Evolutionary conservation across 1,140 invertebrate genomes (phyloP).

Genomic region (Drosophila nebulosa): DNA sequence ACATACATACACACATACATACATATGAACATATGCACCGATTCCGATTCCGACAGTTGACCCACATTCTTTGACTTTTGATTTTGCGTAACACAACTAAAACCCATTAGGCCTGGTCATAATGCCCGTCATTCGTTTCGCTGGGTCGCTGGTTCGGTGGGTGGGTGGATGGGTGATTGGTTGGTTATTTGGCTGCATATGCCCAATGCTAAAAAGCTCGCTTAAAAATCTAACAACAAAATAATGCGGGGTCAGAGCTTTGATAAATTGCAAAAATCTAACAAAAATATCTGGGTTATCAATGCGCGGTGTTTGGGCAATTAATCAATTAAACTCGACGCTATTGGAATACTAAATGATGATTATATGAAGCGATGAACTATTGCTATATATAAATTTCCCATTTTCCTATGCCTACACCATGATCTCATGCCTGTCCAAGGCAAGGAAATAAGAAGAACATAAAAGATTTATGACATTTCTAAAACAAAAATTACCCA

Average conservation of each 20-base stretch:
- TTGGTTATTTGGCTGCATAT: slow-evolving; percentile 25
- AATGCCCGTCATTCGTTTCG: slow-evolving; percentile 50
- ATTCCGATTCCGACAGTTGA: slow-evolving; percentile 33
- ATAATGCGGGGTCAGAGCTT: slow-evolving; percentile 23
- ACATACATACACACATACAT: slow-evolving; percentile 14
- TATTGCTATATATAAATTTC: not conserved
- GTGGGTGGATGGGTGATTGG: slow-evolving; percentile 25
- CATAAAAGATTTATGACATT: slow-evolving; percentile 57
- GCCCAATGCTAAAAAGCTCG: slow-evolving; percentile 34
- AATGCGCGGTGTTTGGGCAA: slow-evolving; percentile 8
- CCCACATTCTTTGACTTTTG: slow-evolving; percentile 66
- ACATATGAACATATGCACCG: not conserved
- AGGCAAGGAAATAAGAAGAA: slow-evolving; percentile 45
- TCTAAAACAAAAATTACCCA: slow-evolving; percentile 34
- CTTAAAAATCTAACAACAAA: slow-evolving; percentile 17
- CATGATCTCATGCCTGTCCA: slow-evolving; percentile 52
- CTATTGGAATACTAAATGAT: not conserved
- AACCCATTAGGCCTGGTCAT: slow-evolving; percentile 61
- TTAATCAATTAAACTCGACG: not conserved
- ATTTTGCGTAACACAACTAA: slow-evolving; percentile 74
- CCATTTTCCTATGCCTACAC: not conserved
- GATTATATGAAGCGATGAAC: not conserved
- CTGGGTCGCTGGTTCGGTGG: slow-evolving; percentile 17
- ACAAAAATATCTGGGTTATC: slow-evolving; percentile 37
- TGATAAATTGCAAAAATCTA: slow-evolving; percentile 45